A percentile compares a stretch with the other conserved stretches of the same genome.
phyloP scores from a whole-genome alignment of 2,797 vertebrate species.

The Valencia hispanica region DNA sequence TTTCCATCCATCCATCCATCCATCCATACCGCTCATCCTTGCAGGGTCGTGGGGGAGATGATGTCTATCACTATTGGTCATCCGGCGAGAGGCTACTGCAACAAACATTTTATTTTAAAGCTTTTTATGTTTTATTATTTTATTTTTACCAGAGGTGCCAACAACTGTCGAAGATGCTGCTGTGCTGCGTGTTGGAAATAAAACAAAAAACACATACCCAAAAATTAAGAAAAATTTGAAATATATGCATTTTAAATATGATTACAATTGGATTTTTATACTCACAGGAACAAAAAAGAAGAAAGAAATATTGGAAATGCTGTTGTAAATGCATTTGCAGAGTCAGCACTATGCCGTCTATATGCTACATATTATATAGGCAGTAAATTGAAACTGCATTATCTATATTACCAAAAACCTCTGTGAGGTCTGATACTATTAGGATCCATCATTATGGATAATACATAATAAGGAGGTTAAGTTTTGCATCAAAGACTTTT shows the following conservation, averaged over 20 bases:
- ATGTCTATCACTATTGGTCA: no score
- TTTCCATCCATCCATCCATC: background rate
- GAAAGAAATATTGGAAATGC: conserved; percentile 21
- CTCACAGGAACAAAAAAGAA: conserved; percentile 45
- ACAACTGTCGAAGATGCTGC: background rate
- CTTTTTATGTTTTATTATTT: no score
- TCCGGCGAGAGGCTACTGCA: no score
- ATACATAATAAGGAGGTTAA: background rate
- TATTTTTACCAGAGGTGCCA: background rate
- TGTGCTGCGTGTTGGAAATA: background rate
- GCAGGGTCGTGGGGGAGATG: no score
- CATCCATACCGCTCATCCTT: no score
- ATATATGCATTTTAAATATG: conserved; percentile 39
- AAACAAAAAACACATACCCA: background rate
- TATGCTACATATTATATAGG: conserved; percentile 43
- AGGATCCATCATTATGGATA: background rate
- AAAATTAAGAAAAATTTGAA: conserved; percentile 30
- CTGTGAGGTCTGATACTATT: conserved; percentile 58
- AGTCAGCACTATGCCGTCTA: conserved; percentile 56
- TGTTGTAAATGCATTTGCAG: conserved; percentile 54
- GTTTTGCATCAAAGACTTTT: background rate
- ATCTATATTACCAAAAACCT: conserved; percentile 63
- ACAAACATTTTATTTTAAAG: background rate
- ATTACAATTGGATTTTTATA: conserved; percentile 8
- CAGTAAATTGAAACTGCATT: conserved; percentile 69